Evolutionary conservation across 2,888 invertebrate species (phyloP), one percentile per base, ranked within the genome.

Genomic region (Bellardia bayeri): DNA sequence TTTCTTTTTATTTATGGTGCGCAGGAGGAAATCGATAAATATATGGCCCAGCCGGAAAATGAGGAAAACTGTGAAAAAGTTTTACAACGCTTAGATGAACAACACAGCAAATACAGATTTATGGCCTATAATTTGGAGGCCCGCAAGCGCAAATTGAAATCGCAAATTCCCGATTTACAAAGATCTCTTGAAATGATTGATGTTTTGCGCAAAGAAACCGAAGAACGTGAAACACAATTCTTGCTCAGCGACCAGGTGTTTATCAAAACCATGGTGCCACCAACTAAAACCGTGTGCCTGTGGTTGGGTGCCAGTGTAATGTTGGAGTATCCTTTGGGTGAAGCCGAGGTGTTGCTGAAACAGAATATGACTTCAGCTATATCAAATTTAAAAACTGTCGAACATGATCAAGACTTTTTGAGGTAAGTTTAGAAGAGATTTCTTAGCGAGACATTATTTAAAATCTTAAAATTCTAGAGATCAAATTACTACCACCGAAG

Each of bases 401-500:
- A 98, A 91, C 96, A 98, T 92, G 99, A 99, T 94, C 95, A 99
- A 90, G 98, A 98, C 94, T 99, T 98, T 94, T 94, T 99, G 82
- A 96, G 97, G 96, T 96, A 8, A 49, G 14, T 37, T 64, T 45
- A 9, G 2, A n/a, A 14, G 23, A 3, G 9, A 23, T 23, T 23
- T 23, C 9, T 9, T 56, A 13, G 4, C n/a, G n/a, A 0, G 14
- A 56, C 2, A 58, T 40, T 33, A 9, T 23, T 13, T 2, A n/a
- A 30, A 33, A 30, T 63, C 13, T 61, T 64, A 8, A 56, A 14
- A 23, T 74, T 76, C 74, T 82, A 97, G 99, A 92, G 99, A 99
- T 95, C 99, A 99, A 94, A 97, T 98, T 92, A 99, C 99, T 16
- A 99, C 99, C 30, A 98, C 98, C 66, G 99, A 99, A 96, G 99